Evolutionary conservation across 2,113 vertebrate genomes (phyloP), one percentile per base, ranked within the genome.

Genomic region (Benitochromis conjunctus): DNA sequence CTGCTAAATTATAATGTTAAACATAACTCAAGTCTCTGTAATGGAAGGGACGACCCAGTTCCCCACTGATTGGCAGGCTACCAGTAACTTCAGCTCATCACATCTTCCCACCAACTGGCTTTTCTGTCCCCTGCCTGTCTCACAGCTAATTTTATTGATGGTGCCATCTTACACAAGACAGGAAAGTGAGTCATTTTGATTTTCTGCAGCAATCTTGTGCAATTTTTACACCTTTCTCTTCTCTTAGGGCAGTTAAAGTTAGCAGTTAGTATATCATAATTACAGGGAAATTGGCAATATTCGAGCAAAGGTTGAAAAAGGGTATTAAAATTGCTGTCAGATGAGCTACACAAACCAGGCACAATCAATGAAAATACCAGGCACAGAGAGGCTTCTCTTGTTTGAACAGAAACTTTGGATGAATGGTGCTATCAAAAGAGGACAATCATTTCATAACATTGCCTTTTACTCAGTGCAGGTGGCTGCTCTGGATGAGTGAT

Each of bases 131-230:
- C 24, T 19, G 71, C 58, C 82, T 89, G 87, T 91, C 82, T 92
- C 86, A n/a, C 48, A 31, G 89, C 83, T 89, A 91, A 94, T 94
- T 89, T 91, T 93, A 93, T 93, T 92, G 90, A 94, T 90, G 86
- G 85, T 11, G 11, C 86, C 89, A 54, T 88, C 87, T 83, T 9
- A 89, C 85, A 89, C 60, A 55, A 88, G 90, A 86, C 80, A 60
- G 58, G 21, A 62, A 79, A 87, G 83, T 81, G 85, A 93, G 83
- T 66, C 81, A 11, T 79, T 89, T 93, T 13, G 34, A 91, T 92
- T 92, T 92, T 90, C 80, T 36, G 55, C 66, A 74, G 88, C 84
- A 80, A 86, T 89, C 86, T 90, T 55, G 43, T 89, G 84, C 84
- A 79, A 90, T 92, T 93, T 88, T 43, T 54, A 74, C 83, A 86